phyloP scores from a whole-genome alignment of 2,797 vertebrate genomes.

The Cryptoblepharus egeriae region DNA sequence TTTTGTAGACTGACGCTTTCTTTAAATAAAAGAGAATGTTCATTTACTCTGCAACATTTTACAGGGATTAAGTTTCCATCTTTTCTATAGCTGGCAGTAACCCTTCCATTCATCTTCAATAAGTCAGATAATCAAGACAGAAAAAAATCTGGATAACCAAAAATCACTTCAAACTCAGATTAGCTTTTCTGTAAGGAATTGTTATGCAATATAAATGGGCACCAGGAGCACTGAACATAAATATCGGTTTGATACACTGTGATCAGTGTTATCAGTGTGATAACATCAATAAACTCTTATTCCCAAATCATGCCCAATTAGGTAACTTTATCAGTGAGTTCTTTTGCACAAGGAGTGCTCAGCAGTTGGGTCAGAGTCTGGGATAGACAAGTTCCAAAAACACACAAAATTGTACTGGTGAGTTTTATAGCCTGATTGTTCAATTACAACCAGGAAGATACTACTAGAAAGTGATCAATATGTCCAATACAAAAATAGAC shows the following conservation, averaged over 20 bases:
- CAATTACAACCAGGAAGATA: background rate
- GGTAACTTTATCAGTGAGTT: background rate
- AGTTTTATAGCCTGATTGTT: background rate
- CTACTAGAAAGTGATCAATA: background rate
- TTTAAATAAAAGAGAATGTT: background rate
- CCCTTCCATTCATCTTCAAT: background rate
- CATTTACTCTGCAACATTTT: background rate
- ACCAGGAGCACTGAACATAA: background rate
- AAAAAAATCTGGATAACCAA: background rate
- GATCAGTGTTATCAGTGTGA: background rate
- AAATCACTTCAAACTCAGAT: background rate
- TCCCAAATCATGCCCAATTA: background rate
- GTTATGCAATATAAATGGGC: background rate
- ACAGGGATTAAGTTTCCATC: background rate
- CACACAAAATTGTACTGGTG: background rate
- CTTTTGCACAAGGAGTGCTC: background rate
- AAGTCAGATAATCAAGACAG: background rate
- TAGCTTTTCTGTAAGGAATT: background rate
- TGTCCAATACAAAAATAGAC: background rate
- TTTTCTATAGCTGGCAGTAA: background rate
- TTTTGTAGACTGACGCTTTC: background rate
- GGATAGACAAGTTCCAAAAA: background rate
- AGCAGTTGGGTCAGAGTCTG: background rate
- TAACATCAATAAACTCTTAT: slow-evolving; percentile 15
- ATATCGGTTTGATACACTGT: no score